A percentile compares a stretch with the other conserved stretches of the same genome.
phyloP scores from a whole-genome alignment of 2,113 vertebrate genomes.

The Stegastes partitus region DNA sequence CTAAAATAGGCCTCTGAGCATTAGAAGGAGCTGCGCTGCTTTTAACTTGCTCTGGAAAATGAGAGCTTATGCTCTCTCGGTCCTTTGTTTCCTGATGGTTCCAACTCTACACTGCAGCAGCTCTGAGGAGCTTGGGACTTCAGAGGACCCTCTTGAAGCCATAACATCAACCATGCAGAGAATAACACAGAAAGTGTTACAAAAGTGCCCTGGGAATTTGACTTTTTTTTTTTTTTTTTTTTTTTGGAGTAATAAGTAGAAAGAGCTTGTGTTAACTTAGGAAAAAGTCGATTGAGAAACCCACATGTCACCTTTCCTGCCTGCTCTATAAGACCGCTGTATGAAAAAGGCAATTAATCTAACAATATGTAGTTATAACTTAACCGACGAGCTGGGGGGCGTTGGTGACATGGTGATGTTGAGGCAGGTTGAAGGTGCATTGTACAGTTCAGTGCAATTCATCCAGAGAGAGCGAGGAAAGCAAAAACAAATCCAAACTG shows the following conservation, averaged over 20 bases:
- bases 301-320: slow-evolving; percentile 53
- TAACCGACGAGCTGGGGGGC: background rate
- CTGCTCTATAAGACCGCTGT: slow-evolving; percentile 33
- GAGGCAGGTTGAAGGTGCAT: slow-evolving; percentile 11
- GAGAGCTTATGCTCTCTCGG: slow-evolving; percentile 75
- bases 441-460: background rate
- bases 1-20: slow-evolving; percentile 82
- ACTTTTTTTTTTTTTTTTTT: slow-evolving; percentile 82
- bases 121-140: slow-evolving; percentile 81
- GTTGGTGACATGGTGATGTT: background rate
- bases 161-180: slow-evolving; percentile 81
- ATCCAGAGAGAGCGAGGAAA: background rate
- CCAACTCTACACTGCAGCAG: slow-evolving; percentile 73
- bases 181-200: slow-evolving; percentile 74
- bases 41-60: slow-evolving; percentile 80
- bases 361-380: slow-evolving; percentile 22
- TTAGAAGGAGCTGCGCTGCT: slow-evolving; percentile 78
- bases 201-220: slow-evolving; percentile 78
- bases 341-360: slow-evolving; percentile 45
- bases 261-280: slow-evolving; percentile 73
- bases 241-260: slow-evolving; percentile 77
- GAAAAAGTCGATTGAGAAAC: slow-evolving; percentile 68
- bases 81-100: slow-evolving; percentile 83
- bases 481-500: background rate
- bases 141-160: slow-evolving; percentile 82